Evolutionary conservation across 2,113 vertebrate genomes (phyloP).

Genomic region (Rhabdornis inornatus): DNA sequence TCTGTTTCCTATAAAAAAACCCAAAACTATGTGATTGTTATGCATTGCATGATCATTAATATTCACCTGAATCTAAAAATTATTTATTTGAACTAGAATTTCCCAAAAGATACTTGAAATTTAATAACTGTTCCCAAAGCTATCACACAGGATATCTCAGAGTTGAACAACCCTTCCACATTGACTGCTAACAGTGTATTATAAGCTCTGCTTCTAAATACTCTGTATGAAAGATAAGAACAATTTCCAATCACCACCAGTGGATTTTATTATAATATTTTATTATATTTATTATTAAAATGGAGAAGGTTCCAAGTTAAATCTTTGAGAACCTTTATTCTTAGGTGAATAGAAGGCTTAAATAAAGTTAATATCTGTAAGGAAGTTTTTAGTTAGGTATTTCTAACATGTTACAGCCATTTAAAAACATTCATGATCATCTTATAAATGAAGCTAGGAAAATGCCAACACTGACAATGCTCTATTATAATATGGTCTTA

Average conservation of each 20-base stretch:
- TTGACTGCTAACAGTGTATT: neutral
- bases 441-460: neutral
- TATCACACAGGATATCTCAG: neutral
- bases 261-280: neutral
- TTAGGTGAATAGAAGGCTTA: neutral
- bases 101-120: neutral
- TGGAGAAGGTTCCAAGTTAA: neutral
- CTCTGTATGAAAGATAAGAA: neutral
- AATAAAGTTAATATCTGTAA: neutral
- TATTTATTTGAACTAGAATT: neutral
- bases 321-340: neutral
- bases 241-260: neutral
- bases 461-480: neutral
- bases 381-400: neutral
- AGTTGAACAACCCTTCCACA: neutral
- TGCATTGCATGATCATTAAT: neutral
- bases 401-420: neutral
- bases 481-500: neutral
- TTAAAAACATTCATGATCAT: neutral
- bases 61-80: neutral
- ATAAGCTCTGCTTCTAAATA: neutral
- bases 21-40: neutral
- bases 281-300: neutral
- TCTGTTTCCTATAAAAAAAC: slow-evolving; percentile 65
- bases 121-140: neutral